Evolutionary conservation across 2,113 vertebrate species (phyloP).

Genomic region (Barnardius zonarius): DNA sequence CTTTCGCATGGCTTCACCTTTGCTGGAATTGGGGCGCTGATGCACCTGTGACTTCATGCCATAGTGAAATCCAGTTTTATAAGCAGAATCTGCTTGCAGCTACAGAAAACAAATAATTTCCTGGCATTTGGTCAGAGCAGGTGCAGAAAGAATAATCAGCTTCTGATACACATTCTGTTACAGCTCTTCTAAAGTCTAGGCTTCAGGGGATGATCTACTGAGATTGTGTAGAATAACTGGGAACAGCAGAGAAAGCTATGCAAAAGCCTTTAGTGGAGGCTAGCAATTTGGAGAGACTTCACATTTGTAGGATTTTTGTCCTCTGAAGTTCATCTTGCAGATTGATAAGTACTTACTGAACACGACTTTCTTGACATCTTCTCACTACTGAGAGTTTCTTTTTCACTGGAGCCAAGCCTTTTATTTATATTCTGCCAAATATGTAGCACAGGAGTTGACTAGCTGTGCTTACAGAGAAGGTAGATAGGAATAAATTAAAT

Average conservation of each 20-base stretch:
- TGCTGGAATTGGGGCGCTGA: background rate
- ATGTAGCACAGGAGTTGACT: conserved; percentile 43
- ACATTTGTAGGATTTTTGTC: background rate
- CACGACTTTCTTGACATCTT: background rate
- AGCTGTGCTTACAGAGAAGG: conserved; percentile 71
- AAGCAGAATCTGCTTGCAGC: background rate
- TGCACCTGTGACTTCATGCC: background rate
- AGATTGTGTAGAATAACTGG: background rate
- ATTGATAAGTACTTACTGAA: background rate
- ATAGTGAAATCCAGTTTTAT: background rate
- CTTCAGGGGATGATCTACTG: background rate
- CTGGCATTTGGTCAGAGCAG: conserved; percentile 7
- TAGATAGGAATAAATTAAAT: conserved; percentile 75
- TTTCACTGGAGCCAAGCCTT: conserved; percentile 33
- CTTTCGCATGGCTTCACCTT: background rate
- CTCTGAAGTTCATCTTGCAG: background rate
- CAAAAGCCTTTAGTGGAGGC: background rate
- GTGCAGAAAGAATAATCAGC: conserved; percentile 21
- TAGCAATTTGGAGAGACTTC: conserved; percentile 1
- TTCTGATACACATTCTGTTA: background rate
- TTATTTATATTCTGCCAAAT: conserved; percentile 65
- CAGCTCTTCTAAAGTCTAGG: background rate
- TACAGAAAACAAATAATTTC: background rate
- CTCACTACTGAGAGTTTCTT: conserved; percentile 21
- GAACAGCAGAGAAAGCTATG: background rate